Conservation (phyloP, 2,797 vertebrate species). For the Chaenodraco wilsoni region DNA sequence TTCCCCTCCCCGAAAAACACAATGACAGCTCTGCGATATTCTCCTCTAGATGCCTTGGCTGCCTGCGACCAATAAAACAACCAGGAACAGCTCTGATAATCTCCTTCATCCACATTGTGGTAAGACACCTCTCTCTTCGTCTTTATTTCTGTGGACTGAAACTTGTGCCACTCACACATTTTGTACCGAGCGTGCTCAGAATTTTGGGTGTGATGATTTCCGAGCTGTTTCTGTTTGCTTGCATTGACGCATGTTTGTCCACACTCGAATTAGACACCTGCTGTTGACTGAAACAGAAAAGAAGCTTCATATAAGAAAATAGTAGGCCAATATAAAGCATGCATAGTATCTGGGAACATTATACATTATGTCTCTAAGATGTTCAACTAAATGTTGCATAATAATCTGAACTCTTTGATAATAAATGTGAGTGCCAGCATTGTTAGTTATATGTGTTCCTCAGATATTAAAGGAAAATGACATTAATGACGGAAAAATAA, state of each 20-base stretch:
- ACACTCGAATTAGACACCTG: conserved; percentile 7
- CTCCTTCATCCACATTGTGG: conserved; percentile 73
- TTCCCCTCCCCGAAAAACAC: conserved; percentile 62
- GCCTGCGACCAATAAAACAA: conserved; percentile 72
- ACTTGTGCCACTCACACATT: conserved; percentile 67
- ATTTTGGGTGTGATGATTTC: conserved; percentile 52
- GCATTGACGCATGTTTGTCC: conserved; percentile 19
- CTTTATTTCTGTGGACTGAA: conserved; percentile 70
- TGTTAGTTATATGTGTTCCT: neutral
- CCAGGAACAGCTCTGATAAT: conserved; percentile 78
- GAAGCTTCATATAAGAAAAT: neutral
- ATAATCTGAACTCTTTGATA: neutral
- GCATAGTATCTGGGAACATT: neutral
- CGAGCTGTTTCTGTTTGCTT: conserved; percentile 22
- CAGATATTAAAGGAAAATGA: too few relatives aligned
- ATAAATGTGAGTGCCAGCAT: neutral
- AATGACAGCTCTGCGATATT: conserved; percentile 79
- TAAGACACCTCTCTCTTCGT: conserved; percentile 64
- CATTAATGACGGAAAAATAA: conserved; percentile 3
- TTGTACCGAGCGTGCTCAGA: conserved; percentile 38
- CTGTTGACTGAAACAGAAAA: conserved; percentile 11
- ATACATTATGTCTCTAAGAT: neutral
- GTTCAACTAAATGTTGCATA: neutral
- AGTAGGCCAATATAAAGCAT: neutral
- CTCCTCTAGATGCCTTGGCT: conserved; percentile 65